A percentile compares a stretch with the other conserved stretches of the same genome.
Evolutionary conservation across 2,888 invertebrate species (phyloP).

Genomic region (Agrotis puta): DNA sequence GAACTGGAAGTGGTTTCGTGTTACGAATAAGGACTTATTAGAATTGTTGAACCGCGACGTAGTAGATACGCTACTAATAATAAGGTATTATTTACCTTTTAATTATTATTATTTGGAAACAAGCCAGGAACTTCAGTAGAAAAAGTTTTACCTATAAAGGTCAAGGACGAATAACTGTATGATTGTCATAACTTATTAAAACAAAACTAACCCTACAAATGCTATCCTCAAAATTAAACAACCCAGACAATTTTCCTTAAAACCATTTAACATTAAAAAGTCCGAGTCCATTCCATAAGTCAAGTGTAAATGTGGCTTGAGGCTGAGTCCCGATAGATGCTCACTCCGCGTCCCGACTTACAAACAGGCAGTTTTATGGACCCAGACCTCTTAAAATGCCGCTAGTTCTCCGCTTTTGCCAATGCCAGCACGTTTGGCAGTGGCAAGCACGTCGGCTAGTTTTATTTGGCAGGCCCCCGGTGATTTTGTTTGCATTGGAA

Average conservation of each 20-base stretch:
- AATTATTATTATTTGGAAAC: not conserved
- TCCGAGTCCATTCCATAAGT: constrained; percentile 52
- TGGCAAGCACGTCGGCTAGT: constrained; percentile 78
- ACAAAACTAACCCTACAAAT: not conserved
- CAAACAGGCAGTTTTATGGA: constrained; percentile 85
- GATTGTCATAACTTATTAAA: not conserved
- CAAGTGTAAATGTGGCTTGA: constrained; percentile 52
- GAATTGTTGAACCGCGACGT: not conserved
- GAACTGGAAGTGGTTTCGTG: not conserved
- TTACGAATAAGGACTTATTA: not conserved
- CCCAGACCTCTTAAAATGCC: constrained; percentile 84
- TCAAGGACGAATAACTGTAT: not conserved
- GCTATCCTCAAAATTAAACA: constrained; percentile 12
- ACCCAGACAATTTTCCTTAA: constrained; percentile 47
- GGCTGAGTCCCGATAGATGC: constrained; percentile 51
- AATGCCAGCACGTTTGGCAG: constrained; percentile 79
- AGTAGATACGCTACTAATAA: not conserved
- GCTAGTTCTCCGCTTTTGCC: constrained; percentile 84
- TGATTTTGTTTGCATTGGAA: constrained; percentile 73
- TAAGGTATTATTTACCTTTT: not conserved
- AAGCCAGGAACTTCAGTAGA: not conserved
- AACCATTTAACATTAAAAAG: constrained; percentile 63
- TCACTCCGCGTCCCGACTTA: constrained; percentile 78
- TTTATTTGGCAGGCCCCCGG: constrained; percentile 75
- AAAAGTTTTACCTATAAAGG: no score